These are phyloP conservation scores for Myotis daubentonii DNA, from an alignment of 2,797 vertebrate genomes.

Conservation along the genomic window DNA sequence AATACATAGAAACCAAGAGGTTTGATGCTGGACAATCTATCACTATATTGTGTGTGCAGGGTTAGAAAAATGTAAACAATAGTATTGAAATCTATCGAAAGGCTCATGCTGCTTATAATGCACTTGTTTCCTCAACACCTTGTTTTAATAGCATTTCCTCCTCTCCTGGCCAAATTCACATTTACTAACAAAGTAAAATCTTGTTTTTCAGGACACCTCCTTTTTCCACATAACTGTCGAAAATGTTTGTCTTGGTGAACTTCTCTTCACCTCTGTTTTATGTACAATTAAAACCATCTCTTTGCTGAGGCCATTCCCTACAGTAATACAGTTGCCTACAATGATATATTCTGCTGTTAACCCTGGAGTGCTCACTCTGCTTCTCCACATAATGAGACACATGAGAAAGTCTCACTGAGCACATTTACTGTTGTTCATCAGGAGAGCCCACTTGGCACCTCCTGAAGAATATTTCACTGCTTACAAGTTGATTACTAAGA, in stretches of 20 bases:
- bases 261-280: conserved; percentile 21
- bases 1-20: not conserved
- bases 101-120: not conserved
- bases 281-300: conserved; percentile 47
- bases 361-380: not conserved
- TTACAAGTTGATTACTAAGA: not conserved
- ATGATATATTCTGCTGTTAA: conserved; percentile 34
- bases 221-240: not conserved
- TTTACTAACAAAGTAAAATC: not conserved
- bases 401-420: not conserved
- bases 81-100: not conserved
- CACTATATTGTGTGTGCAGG: not conserved
- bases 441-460: not conserved
- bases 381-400: not conserved
- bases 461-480: not conserved
- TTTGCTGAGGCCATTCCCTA: not conserved
- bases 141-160: conserved; percentile 29
- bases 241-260: not conserved
- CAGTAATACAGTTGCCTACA: not conserved
- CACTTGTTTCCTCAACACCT: not conserved
- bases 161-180: conserved; percentile 39
- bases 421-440: not conserved
- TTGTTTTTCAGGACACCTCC: not conserved
- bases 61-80: not conserved
- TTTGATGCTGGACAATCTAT: not conserved